Percentiles rank a stretch among this genome's conserved stretches.
These are phyloP conservation scores for Fabriciana adippe DNA, from an alignment of 2,888 invertebrate species.

Conservation along the genomic window DNA sequence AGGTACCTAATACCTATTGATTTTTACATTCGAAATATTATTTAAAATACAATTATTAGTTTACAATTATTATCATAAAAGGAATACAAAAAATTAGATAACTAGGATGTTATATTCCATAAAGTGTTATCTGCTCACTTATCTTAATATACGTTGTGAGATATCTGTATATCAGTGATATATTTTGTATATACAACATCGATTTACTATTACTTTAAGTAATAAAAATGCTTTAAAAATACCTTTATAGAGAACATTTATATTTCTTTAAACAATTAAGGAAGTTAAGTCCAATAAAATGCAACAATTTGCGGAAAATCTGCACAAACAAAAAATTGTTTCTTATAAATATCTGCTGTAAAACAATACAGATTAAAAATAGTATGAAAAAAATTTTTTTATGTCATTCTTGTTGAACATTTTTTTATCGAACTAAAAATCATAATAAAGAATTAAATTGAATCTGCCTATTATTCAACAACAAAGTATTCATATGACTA, in stretches of 20 bases:
- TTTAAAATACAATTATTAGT: no score
- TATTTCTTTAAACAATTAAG: no score
- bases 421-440: neutral
- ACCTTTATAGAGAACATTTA: no score
- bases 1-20: no score
- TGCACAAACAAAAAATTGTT: slow-evolving; percentile 9
- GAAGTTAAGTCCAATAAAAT: neutral
- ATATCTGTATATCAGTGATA: slow-evolving; percentile 21
- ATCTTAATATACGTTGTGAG: slow-evolving; percentile 8
- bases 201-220: neutral
- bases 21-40: no score
- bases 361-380: no score
- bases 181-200: neutral
- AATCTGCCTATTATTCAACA: no score
- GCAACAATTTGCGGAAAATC: neutral
- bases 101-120: neutral
- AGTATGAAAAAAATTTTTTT: no score
- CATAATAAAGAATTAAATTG: no score
- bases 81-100: neutral
- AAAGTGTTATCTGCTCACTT: slow-evolving; percentile 13
- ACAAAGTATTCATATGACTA: no score
- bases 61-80: no score
- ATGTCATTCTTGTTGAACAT: neutral
- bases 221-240: neutral
- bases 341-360: neutral